These are phyloP conservation scores for Oligia latruncula DNA, from an alignment of 2,888 invertebrate genomes.

Conservation along the genomic window DNA sequence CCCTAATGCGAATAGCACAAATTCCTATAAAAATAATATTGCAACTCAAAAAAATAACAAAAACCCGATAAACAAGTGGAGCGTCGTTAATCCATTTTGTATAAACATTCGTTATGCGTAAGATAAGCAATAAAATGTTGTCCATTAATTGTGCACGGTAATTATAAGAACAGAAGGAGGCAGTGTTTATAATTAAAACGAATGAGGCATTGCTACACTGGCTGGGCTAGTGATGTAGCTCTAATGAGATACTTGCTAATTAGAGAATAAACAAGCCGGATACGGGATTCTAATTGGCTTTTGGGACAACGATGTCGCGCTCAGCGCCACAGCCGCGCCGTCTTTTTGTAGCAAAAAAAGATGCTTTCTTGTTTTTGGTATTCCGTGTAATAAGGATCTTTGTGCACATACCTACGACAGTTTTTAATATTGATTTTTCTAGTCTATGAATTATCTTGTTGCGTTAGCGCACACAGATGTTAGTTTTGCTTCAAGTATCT, in stretches of 20 bases:
- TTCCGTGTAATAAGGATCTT: slow-evolving; percentile 46
- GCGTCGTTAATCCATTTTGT: slow-evolving; percentile 72
- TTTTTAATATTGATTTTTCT: slow-evolving; percentile 18
- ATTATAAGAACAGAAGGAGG: slow-evolving; percentile 84
- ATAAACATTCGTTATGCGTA: slow-evolving; percentile 77
- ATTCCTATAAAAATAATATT: slow-evolving; percentile 44
- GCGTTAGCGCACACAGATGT: background rate
- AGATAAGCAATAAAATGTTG: slow-evolving; percentile 84
- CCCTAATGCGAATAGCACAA: slow-evolving; percentile 25
- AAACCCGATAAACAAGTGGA: slow-evolving; percentile 61
- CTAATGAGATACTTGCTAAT: slow-evolving; percentile 89
- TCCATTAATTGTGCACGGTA: slow-evolving; percentile 85
- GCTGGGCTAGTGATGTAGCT: slow-evolving; percentile 85
- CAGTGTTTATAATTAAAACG: slow-evolving; percentile 89
- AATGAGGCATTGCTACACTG: slow-evolving; percentile 84
- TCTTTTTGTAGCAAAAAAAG: slow-evolving; percentile 71
- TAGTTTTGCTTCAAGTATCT: background rate
- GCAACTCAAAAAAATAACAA: slow-evolving; percentile 60
- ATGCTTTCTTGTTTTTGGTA: slow-evolving; percentile 59
- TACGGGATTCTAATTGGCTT: slow-evolving; percentile 89
- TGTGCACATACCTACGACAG: slow-evolving; percentile 5
- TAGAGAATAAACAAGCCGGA: slow-evolving; percentile 88
- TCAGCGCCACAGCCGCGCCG: slow-evolving; percentile 62
- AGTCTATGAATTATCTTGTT: background rate
- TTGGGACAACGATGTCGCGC: slow-evolving; percentile 82